phyloP scores from a whole-genome alignment of 1,140 invertebrate species.

The Diploscapter pachys region DNA sequence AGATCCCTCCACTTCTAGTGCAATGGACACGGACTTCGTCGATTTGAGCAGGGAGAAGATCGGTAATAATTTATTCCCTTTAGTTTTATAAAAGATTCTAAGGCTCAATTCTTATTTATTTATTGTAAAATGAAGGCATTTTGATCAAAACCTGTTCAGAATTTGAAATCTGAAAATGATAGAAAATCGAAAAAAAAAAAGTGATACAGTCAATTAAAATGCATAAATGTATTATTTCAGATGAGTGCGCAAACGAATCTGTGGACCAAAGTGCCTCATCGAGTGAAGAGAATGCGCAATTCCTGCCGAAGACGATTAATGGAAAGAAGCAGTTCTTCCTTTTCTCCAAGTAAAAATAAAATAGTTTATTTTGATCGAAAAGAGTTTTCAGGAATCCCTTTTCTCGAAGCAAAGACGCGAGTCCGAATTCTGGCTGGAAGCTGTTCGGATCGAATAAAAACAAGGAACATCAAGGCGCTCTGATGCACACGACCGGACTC shows the following conservation, averaged over 20 bases:
- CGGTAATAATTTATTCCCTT: too few species aligned
- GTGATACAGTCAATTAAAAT: background rate
- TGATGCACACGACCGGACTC: slow-evolving; percentile 29
- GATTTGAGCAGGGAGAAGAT: too few species aligned
- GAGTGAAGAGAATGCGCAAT: too few species aligned
- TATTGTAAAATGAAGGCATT: too few species aligned
- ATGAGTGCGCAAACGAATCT: slow-evolving; percentile 24
- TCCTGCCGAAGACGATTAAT: too few species aligned
- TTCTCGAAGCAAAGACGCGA: slow-evolving; percentile 28
- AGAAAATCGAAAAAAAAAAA: background rate
- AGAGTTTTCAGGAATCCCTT: slow-evolving; percentile 30
- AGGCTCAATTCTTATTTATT: too few species aligned
- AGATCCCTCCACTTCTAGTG: too few species aligned
- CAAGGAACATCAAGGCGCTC: slow-evolving; percentile 10
- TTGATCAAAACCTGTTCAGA: too few species aligned
- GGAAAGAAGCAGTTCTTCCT: slow-evolving; percentile 27
- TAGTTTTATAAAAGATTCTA: too few species aligned
- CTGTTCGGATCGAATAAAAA: slow-evolving; percentile 23
- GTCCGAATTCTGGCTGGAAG: slow-evolving; percentile 23
- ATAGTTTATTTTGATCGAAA: slow-evolving; percentile 5
- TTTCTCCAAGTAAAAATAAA: slow-evolving; percentile 27
- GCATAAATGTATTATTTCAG: slow-evolving; percentile 20
- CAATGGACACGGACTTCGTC: too few species aligned
- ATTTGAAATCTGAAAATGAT: too few species aligned
- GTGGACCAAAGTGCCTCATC: background rate